Evolutionary conservation across 2,797 vertebrate genomes (phyloP), one percentile per base, ranked within the genome.

Genomic region (Menidia menidia): DNA sequence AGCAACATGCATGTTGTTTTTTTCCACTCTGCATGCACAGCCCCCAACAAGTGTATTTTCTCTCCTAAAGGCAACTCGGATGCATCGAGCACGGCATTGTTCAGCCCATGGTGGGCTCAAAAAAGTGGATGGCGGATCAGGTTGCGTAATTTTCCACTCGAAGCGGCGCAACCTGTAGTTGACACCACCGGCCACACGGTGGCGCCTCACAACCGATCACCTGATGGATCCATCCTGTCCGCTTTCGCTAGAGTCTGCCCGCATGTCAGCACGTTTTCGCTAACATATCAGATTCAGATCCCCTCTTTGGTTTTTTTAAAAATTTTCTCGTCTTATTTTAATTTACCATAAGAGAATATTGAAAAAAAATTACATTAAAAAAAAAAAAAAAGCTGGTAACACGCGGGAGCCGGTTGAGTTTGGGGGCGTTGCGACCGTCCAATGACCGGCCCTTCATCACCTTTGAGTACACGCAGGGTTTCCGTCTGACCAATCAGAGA

Each of bases 401-500:
- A 77, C 15, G 76, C 56, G 60, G 35, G 75, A 9, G 7, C n/a
- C 44, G 19, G 19, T 67, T 31, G 58, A 41, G 44, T 32, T 53
- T 31, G 82, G 25, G 81, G 83, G 87, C 82, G 86, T 64, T n/a
- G 44, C 52, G 35, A 25, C 42, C 19, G 64, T 84, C 92, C 92
- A 94, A 92, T 93, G 55, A 61, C 0, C 6, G 8, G 3, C 8
- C 56, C 65, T 68, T 86, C 80, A 77, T 50, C 7, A 64, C 43
- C 59, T 5, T 39, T 7, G 35, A 39, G 35, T 39, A 10, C 7
- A 39, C 5, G 35, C 35, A 39, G 7, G 7, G 35, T 39, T 39
- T 39, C 35, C 10, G 18, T 7, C 50, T 58, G 68, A 80, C 94
- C 94, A 95, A 94, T 95, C 89, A 90, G 6, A 72, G 50, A 43